Conservation (phyloP, 1,140 invertebrate genomes). For the Leptopilina boulardi region DNA sequence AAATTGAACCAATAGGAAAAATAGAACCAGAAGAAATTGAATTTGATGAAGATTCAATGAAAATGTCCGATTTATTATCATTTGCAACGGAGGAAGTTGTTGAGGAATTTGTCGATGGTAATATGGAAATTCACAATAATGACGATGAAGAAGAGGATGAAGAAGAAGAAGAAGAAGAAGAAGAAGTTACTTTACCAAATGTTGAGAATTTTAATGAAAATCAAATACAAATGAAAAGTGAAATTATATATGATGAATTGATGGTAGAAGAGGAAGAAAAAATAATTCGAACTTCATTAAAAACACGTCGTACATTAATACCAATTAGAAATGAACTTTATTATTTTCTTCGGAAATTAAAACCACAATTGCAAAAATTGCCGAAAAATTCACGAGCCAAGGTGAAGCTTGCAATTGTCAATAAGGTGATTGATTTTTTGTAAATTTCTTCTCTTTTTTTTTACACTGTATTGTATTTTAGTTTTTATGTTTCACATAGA, state of each 20-base stretch:
- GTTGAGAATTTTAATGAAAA: conserved; percentile 47
- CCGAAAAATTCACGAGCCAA: conserved; percentile 69
- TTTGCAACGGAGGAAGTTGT: conserved; percentile 44
- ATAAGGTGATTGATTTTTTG: conserved; percentile 71
- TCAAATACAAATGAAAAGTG: conserved; percentile 32
- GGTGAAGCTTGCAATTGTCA: conserved; percentile 71
- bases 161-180: no score
- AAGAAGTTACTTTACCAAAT: conserved; percentile 45
- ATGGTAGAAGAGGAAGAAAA: background rate
- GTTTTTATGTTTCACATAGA: no score
- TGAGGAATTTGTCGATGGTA: conserved; percentile 36
- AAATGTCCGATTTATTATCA: conserved; percentile 38
- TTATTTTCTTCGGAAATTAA: conserved; percentile 67
- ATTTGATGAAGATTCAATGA: conserved; percentile 22
- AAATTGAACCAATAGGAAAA: conserved; percentile 8
- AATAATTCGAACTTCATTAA: conserved; percentile 40
- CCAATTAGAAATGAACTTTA: conserved; percentile 69
- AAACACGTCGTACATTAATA: conserved; percentile 66
- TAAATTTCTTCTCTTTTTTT: conserved; percentile 51
- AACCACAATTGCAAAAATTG: conserved; percentile 67
- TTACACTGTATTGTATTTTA: no score
- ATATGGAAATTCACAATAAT: conserved; percentile 50
- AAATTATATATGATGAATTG: conserved; percentile 6
- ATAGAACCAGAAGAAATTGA: conserved; percentile 9
- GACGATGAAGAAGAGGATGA: no score